A percentile compares a stretch with the other conserved stretches of the same genome.
These are phyloP conservation scores for Apamea epomidion DNA, from an alignment of 2,888 invertebrate species.

Conservation along the genomic window DNA sequence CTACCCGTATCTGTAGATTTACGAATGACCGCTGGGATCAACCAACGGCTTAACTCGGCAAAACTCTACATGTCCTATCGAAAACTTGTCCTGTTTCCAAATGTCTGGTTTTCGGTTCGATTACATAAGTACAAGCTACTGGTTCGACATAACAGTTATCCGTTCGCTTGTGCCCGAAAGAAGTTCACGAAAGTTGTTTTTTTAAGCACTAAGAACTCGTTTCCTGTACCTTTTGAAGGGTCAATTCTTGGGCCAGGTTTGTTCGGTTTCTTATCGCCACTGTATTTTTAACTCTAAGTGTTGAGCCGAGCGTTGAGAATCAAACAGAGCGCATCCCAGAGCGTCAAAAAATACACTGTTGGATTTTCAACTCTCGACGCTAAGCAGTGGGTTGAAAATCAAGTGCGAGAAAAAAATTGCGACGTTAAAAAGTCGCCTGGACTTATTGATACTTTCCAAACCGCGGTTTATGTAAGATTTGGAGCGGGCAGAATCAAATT, in stretches of 20 bases:
- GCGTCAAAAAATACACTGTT: not conserved
- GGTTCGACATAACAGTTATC: constrained; percentile 17
- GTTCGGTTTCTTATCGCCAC: not conserved
- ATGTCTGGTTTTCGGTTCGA: not conserved
- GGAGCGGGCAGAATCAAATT: not conserved
- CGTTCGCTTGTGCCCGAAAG: constrained; percentile 39
- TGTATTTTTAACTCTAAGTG: not conserved
- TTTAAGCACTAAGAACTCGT: constrained; percentile 34
- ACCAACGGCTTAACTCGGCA: not conserved
- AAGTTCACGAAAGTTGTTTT: constrained; percentile 53
- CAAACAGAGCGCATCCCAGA: not conserved
- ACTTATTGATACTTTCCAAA: constrained; percentile 40
- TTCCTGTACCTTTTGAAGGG: constrained; percentile 37
- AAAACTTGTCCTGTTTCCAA: not conserved
- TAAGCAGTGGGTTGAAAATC: not conserved
- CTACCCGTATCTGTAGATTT: too few species aligned
- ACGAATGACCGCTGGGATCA: too few species aligned
- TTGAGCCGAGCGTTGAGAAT: not conserved
- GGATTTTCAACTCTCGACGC: not conserved
- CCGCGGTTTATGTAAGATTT: constrained; percentile 30
- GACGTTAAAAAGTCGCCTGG: not conserved
- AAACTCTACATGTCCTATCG: too few species aligned
- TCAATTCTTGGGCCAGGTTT: constrained; percentile 8
- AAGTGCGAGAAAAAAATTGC: not conserved
- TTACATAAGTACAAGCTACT: constrained; percentile 3